A percentile compares a stretch with the other conserved stretches of the same genome.
Evolutionary conservation across 2,888 invertebrate species (phyloP).

Genomic region (Minunthozetes semirufus): DNA sequence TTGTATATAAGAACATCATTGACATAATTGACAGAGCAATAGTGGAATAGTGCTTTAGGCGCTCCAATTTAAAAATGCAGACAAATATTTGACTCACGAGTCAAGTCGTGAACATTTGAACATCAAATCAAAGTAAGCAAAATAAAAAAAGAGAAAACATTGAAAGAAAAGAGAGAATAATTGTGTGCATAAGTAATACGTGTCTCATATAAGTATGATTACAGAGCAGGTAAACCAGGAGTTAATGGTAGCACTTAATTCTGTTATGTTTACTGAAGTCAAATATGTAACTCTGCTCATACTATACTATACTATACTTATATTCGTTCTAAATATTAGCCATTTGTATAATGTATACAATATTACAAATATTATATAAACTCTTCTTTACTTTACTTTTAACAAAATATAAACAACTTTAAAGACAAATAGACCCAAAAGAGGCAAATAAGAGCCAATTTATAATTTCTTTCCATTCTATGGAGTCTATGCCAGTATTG

Average conservation of each 20-base stretch:
- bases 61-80: constrained; percentile 6
- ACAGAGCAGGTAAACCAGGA: constrained; percentile 3
- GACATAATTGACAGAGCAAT: too few relatives aligned
- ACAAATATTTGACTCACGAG: constrained; percentile 13
- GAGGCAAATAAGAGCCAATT: too few relatives aligned
- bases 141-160: constrained; percentile 11
- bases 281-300: neutral
- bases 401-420: neutral
- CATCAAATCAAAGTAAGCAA: constrained; percentile 11
- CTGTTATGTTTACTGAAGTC: neutral
- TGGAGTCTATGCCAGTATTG: neutral
- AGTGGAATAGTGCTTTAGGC: constrained; percentile 8
- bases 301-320: neutral
- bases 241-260: constrained; percentile 6
- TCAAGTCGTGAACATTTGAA: neutral
- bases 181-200: constrained; percentile 22
- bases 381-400: neutral
- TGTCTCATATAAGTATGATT: neutral
- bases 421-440: neutral
- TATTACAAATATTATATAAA: neutral
- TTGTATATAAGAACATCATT: neutral
- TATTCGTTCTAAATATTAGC: neutral
- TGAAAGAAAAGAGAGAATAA: constrained; percentile 2
- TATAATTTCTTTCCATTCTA: neutral
- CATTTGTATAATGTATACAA: neutral